Conservation (phyloP, 2,797 vertebrate genomes). For the Triplophysa yarkandensis region DNA sequence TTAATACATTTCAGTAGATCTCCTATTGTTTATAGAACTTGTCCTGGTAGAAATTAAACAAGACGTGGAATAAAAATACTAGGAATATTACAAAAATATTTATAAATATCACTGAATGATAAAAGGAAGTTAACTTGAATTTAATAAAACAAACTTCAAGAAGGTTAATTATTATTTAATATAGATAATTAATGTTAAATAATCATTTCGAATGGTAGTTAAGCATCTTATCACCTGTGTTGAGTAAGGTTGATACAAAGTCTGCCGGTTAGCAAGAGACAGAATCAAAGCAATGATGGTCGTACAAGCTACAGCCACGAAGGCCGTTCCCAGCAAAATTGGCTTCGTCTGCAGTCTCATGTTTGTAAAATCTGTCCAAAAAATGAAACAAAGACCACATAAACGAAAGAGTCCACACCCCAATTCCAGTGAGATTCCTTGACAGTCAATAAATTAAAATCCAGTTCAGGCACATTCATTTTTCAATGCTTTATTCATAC, state of each 20-base stretch:
- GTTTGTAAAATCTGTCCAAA: constrained; percentile 29
- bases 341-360: constrained; percentile 51
- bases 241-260: constrained; percentile 39
- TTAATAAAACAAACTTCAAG: too few species aligned
- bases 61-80: too few species aligned
- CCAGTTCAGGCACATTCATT: neutral
- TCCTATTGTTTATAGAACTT: too few species aligned
- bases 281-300: constrained; percentile 58
- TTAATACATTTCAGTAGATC: too few species aligned
- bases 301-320: constrained; percentile 45
- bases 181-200: neutral
- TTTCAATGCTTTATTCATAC: constrained; percentile 6
- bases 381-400: constrained; percentile 1
- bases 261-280: constrained; percentile 50
- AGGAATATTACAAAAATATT: too few species aligned
- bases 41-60: too few species aligned
- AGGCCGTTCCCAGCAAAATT: constrained; percentile 32
- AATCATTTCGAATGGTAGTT: neutral
- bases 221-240: constrained; percentile 53
- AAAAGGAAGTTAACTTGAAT: too few species aligned
- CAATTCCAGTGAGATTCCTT: neutral
- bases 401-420: neutral
- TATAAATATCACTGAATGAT: too few species aligned
- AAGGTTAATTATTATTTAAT: neutral
- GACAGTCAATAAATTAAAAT: neutral